Percentiles rank a stretch among this genome's conserved stretches.
Evolutionary conservation across 2,888 invertebrate genomes (phyloP).

Genomic region (Watsonalla cultraria): DNA sequence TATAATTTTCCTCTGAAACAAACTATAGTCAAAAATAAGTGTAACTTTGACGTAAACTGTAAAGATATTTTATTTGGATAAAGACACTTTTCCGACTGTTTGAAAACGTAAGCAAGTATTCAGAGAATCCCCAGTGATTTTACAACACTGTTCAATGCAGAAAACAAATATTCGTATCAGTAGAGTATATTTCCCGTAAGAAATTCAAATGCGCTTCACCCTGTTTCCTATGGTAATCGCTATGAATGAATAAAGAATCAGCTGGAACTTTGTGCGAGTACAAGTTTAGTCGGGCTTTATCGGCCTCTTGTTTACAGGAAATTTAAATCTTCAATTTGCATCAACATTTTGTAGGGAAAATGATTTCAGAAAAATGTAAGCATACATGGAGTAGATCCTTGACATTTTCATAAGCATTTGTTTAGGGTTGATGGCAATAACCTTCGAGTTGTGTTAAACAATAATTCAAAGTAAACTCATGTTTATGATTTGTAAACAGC

Average conservation of each 20-base stretch:
- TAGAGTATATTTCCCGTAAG: slow-evolving; percentile 48
- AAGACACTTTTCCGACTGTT: no score
- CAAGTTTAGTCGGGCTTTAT: slow-evolving; percentile 34
- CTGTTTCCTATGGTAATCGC: slow-evolving; percentile 59
- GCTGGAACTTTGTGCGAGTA: slow-evolving; percentile 29
- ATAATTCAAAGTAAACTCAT: neutral
- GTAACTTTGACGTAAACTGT: neutral
- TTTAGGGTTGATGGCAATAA: neutral
- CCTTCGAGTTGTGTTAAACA: neutral
- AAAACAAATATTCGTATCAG: slow-evolving; percentile 60
- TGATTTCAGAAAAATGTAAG: slow-evolving; percentile 11
- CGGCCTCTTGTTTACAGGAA: slow-evolving; percentile 30
- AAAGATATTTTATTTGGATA: neutral
- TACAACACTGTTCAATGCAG: slow-evolving; percentile 31
- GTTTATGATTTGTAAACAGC: slow-evolving; percentile 4
- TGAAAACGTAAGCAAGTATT: slow-evolving; percentile 15
- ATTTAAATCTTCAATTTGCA: slow-evolving; percentile 41
- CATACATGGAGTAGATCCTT: neutral
- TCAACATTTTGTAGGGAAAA: slow-evolving; percentile 25
- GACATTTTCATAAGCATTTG: neutral
- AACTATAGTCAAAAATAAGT: neutral
- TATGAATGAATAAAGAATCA: slow-evolving; percentile 60
- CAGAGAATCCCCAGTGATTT: slow-evolving; percentile 39
- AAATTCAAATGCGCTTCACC: slow-evolving; percentile 56
- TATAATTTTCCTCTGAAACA: neutral